Percentiles rank a stretch among this genome's conserved stretches.
phyloP scores from a whole-genome alignment of 2,888 invertebrate genomes.

The Sisyra terminalis region DNA sequence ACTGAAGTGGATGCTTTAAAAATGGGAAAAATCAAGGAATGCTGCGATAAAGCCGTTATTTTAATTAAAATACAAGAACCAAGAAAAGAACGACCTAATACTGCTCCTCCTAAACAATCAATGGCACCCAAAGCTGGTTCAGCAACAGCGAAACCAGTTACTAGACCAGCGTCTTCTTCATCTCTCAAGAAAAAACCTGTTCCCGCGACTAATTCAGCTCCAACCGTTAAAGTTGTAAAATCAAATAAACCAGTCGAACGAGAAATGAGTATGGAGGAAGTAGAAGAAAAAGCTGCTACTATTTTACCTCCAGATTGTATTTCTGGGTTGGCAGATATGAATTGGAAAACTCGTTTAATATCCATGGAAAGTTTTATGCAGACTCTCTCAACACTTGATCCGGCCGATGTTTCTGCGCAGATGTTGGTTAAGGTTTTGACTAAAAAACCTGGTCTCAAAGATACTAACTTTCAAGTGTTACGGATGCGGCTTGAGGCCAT shows the following conservation, averaged over 20 bases:
- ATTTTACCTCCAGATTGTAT: slow-evolving; percentile 44
- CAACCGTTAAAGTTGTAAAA: slow-evolving; percentile 20
- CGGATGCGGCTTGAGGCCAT: slow-evolving; percentile 68
- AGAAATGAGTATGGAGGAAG: slow-evolving; percentile 60
- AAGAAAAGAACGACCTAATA: slow-evolving; percentile 42
- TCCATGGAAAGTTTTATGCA: slow-evolving; percentile 56
- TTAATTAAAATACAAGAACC: slow-evolving; percentile 48
- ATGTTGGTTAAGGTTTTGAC: slow-evolving; percentile 54
- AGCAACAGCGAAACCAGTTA: slow-evolving; percentile 32
- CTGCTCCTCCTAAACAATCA: slow-evolving; percentile 32
- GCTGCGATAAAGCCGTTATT: slow-evolving; percentile 82
- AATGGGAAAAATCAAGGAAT: slow-evolving; percentile 88
- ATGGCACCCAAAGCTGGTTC: slow-evolving; percentile 30
- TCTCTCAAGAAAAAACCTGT: slow-evolving; percentile 22
- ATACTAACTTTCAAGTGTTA: slow-evolving; percentile 83
- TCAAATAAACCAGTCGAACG: slow-evolving; percentile 32
- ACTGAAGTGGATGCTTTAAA: slow-evolving; percentile 81
- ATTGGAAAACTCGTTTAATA: slow-evolving; percentile 71
- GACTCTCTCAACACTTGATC: slow-evolving; percentile 41
- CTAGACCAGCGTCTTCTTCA: slow-evolving; percentile 24
- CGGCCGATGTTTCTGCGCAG: slow-evolving; percentile 52
- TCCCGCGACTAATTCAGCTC: slow-evolving; percentile 18
- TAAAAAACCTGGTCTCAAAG: slow-evolving; percentile 75
- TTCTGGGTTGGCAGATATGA: slow-evolving; percentile 50
- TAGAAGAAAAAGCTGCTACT: slow-evolving; percentile 53